These are phyloP conservation scores for Digitonthophagus gazella DNA, from an alignment of 2,888 invertebrate species.

Conservation along the genomic window DNA sequence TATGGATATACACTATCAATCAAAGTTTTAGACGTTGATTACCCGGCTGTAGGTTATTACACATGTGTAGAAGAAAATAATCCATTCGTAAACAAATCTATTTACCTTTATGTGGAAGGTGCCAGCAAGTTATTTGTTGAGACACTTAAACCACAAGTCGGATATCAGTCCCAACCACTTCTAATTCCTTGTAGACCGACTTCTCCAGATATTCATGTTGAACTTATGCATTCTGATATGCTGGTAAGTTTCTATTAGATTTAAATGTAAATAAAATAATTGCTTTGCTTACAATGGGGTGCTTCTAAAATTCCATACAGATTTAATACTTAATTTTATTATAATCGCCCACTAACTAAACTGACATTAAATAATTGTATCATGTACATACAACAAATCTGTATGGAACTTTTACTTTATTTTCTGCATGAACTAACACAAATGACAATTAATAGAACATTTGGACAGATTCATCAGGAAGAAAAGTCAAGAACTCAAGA, in stretches of 20 bases:
- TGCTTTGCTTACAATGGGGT: background rate
- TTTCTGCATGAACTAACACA: background rate
- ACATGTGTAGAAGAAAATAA: constrained; percentile 47
- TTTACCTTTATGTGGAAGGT: constrained; percentile 16
- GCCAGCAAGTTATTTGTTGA: constrained; percentile 25
- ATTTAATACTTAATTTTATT: no score
- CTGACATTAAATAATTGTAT: no score
- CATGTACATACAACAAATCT: no score
- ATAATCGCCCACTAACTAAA: no score
- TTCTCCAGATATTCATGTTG: constrained; percentile 57
- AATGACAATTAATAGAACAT: background rate
- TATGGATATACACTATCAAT: constrained; percentile 49
- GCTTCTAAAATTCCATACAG: no score
- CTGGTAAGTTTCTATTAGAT: no score
- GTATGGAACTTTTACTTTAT: no score
- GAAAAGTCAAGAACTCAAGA: background rate
- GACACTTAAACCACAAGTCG: no score
- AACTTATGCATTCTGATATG: constrained; percentile 44
- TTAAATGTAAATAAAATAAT: background rate
- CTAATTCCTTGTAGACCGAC: constrained; percentile 65
- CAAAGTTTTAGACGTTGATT: constrained; percentile 44
- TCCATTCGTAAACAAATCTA: constrained; percentile 24
- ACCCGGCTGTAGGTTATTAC: constrained; percentile 48
- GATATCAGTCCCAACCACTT: no score
- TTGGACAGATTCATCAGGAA: background rate